Percentiles rank a stretch among this genome's conserved stretches.
phyloP scores from a whole-genome alignment of 2,888 invertebrate species.

The Notodonta ziczac region DNA sequence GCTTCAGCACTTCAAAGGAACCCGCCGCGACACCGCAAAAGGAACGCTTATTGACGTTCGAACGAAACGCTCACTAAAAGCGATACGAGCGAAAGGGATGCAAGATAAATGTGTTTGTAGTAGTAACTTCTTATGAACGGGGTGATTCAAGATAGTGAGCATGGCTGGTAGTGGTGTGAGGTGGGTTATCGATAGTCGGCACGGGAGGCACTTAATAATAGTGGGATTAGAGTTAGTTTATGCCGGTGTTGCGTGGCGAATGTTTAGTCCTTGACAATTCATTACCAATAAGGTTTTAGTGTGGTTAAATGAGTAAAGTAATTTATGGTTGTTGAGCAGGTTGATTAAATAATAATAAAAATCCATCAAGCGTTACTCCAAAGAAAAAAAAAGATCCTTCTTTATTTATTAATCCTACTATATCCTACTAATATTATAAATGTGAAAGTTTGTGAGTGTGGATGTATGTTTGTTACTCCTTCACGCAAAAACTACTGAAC shows the following conservation, averaged over 20 bases:
- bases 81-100: constrained; percentile 46
- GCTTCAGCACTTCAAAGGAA: constrained; percentile 69
- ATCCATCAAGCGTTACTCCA: no score
- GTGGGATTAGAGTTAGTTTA: constrained; percentile 1
- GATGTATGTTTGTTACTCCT: no score
- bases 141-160: constrained; percentile 76
- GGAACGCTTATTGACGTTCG: constrained; percentile 63
- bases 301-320: background rate
- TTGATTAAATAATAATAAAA: no score
- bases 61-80: constrained; percentile 39
- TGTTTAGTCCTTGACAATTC: constrained; percentile 5
- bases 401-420: no score
- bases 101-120: constrained; percentile 61
- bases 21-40: constrained; percentile 72
- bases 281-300: constrained; percentile 5
- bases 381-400: no score
- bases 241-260: background rate
- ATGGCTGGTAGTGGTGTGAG: constrained; percentile 65
- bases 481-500: no score
- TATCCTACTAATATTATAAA: no score
- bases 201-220: constrained; percentile 6
- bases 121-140: constrained; percentile 74
- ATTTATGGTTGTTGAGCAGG: background rate
- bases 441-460: no score
- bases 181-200: constrained; percentile 37